Evolutionary conservation across 64 coral and sea anemone species (phyloP), one percentile per base, ranked within the genome.

Genomic region (Porites australiensis): DNA sequence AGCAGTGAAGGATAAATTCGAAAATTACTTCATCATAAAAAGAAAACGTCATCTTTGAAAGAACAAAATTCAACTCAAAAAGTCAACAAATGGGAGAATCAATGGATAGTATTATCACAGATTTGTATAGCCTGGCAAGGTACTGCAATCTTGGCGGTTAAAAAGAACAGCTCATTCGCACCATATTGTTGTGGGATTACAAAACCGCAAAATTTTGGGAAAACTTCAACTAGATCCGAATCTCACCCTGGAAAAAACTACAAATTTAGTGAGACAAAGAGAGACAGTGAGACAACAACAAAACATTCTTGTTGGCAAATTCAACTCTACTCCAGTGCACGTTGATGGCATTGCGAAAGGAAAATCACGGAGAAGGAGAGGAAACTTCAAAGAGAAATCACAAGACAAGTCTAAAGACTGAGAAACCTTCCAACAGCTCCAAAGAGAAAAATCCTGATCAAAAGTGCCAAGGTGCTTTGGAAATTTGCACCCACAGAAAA

Each of bases 161-260:
- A 9, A 70, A 89, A 8, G 87, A 89, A 13, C 53, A 89, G 44
- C 69, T 13, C 4, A 72, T 72, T 20, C 19, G 44, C 57, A 89
- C 78, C 8, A 74, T 21, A 76, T 86, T 8, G 81, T 85, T 12
- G 81, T 73, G 8, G 70, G 90, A 59, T 20, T 83, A 55, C 14
- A 14, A 50, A 79, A 84, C 70, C 1, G 46, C 14, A 58, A 65
- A 70, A 6, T 92, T 22, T 86, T 69, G 3, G 80, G 86, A 53
- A 93, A 87, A 46, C 16, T 93, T 14, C 80, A 87, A 86, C 62
- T 86, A 18, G 82, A 93, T 4, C 48, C 91, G 13, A 65, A 85
- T 18, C 15, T 93, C 16, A 87, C 91, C 16, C 58, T 87, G 78
- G 82, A 77, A 73, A 83, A 58, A 5, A 78, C 67, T 58, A 70